phyloP scores from a whole-genome alignment of 2,113 vertebrate genomes.

The Abramis brama region DNA sequence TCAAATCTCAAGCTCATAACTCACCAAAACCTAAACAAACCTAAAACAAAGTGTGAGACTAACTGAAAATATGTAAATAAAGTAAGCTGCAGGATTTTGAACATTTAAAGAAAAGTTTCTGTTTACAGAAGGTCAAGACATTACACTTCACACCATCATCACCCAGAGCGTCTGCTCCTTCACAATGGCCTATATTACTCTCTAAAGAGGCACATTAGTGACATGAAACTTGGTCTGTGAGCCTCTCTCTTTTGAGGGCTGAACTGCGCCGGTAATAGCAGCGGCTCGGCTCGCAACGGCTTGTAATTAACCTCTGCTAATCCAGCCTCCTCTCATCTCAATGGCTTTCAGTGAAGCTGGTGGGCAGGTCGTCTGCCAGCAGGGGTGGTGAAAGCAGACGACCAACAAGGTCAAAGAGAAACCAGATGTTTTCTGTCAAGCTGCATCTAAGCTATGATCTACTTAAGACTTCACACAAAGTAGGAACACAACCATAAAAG shows the following conservation, averaged over 20 bases:
- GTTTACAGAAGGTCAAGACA: not conserved
- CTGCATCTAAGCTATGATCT: slow-evolving; percentile 51
- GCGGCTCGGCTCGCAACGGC: slow-evolving; percentile 48
- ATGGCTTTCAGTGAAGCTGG: slow-evolving; percentile 54
- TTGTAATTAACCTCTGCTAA: slow-evolving; percentile 70
- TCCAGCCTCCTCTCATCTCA: slow-evolving; percentile 59
- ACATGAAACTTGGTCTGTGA: slow-evolving; percentile 61
- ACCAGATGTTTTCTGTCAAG: slow-evolving; percentile 76
- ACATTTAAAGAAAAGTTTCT: not conserved
- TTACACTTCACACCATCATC: slow-evolving; percentile 22
- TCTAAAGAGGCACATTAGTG: slow-evolving; percentile 70
- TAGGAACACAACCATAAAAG: not conserved
- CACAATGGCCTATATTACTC: slow-evolving; percentile 62
- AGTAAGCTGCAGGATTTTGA: not conserved
- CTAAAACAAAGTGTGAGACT: not conserved
- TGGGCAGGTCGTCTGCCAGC: slow-evolving; percentile 56
- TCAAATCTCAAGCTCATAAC: not conserved
- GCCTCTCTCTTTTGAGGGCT: slow-evolving; percentile 54
- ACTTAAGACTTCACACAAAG: not conserved
- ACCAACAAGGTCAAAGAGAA: slow-evolving; percentile 70
- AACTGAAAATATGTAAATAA: not conserved
- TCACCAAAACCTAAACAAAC: no score
- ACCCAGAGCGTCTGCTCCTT: slow-evolving; percentile 26
- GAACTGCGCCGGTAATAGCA: slow-evolving; percentile 40
- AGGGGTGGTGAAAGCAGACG: slow-evolving; percentile 62